A percentile compares a stretch with the other conserved stretches of the same genome.
Evolutionary conservation across 2,113 vertebrate species (phyloP).

Genomic region (Ammospiza caudacuta): DNA sequence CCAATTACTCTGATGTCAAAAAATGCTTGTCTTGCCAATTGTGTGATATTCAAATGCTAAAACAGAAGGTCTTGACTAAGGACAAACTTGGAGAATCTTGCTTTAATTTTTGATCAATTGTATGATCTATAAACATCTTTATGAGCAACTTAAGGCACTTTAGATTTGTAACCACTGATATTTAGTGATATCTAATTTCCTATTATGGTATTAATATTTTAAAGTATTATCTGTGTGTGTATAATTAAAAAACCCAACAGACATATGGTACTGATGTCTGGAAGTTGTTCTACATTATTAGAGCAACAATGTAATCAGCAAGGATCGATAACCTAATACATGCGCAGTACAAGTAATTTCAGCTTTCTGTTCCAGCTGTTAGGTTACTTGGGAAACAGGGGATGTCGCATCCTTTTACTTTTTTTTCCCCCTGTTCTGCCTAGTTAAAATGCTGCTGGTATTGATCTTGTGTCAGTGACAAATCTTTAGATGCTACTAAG

Average conservation of each 20-base stretch:
- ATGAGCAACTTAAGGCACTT: neutral
- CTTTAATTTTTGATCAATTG: neutral
- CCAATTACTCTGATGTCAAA: neutral
- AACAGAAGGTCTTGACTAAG: neutral
- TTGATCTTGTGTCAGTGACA: neutral
- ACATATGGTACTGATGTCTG: neutral
- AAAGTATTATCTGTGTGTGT: neutral
- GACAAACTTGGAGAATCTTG: neutral
- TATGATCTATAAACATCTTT: neutral
- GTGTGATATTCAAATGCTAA: neutral
- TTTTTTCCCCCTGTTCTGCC: neutral
- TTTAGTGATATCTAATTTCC: neutral
- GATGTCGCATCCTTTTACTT: neutral
- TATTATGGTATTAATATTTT: neutral
- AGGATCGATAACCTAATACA: neutral
- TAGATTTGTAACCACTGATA: neutral
- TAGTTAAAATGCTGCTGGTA: neutral
- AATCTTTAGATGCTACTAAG: neutral
- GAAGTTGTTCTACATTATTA: neutral
- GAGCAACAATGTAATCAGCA: fast-evolving
- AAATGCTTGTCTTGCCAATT: neutral
- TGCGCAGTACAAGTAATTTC: fast-evolving
- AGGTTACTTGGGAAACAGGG: neutral
- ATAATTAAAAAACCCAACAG: neutral
- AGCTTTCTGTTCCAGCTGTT: neutral